Percentiles rank a stretch among this genome's conserved stretches.
Evolutionary conservation across 1,140 invertebrate species (phyloP).

Genomic region (Bilobella aurantiaca): DNA sequence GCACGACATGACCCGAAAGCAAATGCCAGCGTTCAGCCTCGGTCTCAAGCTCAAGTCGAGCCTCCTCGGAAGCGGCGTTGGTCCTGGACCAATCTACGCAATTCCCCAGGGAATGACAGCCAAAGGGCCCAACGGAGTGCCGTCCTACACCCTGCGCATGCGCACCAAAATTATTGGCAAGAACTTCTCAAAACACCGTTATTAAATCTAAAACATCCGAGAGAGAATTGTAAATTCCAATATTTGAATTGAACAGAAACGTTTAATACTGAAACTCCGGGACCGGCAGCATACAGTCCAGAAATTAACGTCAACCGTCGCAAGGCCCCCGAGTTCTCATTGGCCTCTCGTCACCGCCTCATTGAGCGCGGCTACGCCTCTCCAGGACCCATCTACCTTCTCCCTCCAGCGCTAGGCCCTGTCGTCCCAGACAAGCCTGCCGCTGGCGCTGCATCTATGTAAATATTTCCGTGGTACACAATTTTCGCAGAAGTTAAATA

Average conservation of each 20-base stretch:
- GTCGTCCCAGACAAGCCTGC: conserved; percentile 25
- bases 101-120: conserved; percentile 27
- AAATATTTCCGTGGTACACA: background rate
- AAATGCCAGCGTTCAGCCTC: conserved; percentile 27
- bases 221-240: background rate
- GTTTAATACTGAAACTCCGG: conserved; percentile 13
- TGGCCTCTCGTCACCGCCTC: conserved; percentile 12
- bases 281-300: conserved; percentile 28
- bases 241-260: conserved; percentile 15
- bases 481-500: background rate
- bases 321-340: conserved; percentile 20
- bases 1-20: conserved; percentile 22
- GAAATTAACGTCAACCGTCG: conserved; percentile 27
- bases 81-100: conserved; percentile 25
- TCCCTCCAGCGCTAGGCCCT: conserved; percentile 27
- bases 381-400: conserved; percentile 31
- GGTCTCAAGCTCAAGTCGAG: conserved; percentile 17
- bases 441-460: conserved; percentile 24
- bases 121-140: conserved; percentile 18
- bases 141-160: conserved; percentile 12
- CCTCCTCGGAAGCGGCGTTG: conserved; percentile 12
- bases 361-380: conserved; percentile 19
- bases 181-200: background rate
- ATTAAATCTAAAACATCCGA: background rate
- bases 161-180: conserved; percentile 20